Conservation (phyloP, 2,888 invertebrate species). For the Villa cingulata region DNA sequence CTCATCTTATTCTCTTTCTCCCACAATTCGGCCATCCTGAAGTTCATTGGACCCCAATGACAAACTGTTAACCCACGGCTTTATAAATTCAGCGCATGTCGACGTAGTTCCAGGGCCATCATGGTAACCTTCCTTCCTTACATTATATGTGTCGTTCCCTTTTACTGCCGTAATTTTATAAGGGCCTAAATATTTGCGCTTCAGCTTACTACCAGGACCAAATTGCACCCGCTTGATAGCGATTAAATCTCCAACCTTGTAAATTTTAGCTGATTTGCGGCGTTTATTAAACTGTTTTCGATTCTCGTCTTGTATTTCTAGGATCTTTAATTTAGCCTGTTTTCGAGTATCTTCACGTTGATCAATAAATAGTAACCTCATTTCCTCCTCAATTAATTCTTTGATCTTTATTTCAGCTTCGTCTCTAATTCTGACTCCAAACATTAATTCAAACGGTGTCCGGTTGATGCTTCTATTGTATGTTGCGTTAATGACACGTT, state of each 20-base stretch:
- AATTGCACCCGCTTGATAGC: not conserved
- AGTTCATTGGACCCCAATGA: too few species aligned
- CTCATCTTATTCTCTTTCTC: too few species aligned
- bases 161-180: too few species aligned
- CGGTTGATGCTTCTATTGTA: slow-evolving; percentile 1
- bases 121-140: too few species aligned
- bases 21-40: too few species aligned
- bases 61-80: too few species aligned
- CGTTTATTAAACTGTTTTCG: not conserved
- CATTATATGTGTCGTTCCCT: too few species aligned
- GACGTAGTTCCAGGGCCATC: too few species aligned
- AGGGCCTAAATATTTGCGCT: too few species aligned
- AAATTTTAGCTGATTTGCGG: not conserved
- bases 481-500: slow-evolving; percentile 18
- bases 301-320: not conserved
- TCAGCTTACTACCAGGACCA: not conserved
- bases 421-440: slow-evolving; percentile 4
- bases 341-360: not conserved
- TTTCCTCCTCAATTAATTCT: not conserved
- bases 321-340: not conserved
- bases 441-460: slow-evolving; percentile 9
- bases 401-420: not conserved
- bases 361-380: not conserved
- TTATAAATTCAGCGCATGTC: too few species aligned
- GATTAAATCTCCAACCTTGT: not conserved